Evolutionary conservation across 2,113 vertebrate species (phyloP).

Genomic region (Rhinoderma darwinii): DNA sequence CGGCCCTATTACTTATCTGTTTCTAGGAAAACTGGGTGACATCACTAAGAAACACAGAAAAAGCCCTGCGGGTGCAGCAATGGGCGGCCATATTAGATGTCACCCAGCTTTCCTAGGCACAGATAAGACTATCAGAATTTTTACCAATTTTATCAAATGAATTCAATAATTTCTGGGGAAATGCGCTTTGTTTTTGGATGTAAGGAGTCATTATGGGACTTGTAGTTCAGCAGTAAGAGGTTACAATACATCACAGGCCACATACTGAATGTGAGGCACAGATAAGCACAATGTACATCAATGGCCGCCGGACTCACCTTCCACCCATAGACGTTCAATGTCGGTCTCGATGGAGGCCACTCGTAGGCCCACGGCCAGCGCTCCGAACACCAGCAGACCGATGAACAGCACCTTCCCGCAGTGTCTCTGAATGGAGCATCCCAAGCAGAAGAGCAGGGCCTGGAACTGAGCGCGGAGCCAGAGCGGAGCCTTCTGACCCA

Average conservation of each 20-base stretch:
- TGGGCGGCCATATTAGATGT: neutral
- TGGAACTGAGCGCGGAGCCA: conserved; percentile 95
- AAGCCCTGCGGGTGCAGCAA: too few relatives aligned
- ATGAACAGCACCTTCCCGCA: conserved; percentile 98
- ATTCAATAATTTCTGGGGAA: too few relatives aligned
- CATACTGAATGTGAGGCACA: neutral
- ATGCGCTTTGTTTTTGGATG: too few relatives aligned
- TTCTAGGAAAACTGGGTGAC: too few relatives aligned
- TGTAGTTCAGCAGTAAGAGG: neutral
- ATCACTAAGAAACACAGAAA: too few relatives aligned
- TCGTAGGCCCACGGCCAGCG: conserved; percentile 92
- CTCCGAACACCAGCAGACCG: conserved; percentile 92
- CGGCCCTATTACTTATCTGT: neutral
- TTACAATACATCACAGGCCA: neutral
- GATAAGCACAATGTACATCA: neutral
- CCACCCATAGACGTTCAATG: conserved; percentile 97
- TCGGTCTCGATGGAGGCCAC: conserved; percentile 94
- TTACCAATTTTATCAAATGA: too few relatives aligned
- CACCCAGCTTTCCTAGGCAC: too few relatives aligned
- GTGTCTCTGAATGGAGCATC: conserved; percentile 95
- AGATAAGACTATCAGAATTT: too few relatives aligned
- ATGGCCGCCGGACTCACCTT: conserved; percentile 82
- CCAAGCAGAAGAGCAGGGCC: conserved; percentile 93
- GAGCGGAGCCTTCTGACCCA: conserved; percentile 87
- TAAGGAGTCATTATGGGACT: too few relatives aligned